Evolutionary conservation across 1,140 invertebrate genomes (phyloP).

Genomic region (Aplysia californica): DNA sequence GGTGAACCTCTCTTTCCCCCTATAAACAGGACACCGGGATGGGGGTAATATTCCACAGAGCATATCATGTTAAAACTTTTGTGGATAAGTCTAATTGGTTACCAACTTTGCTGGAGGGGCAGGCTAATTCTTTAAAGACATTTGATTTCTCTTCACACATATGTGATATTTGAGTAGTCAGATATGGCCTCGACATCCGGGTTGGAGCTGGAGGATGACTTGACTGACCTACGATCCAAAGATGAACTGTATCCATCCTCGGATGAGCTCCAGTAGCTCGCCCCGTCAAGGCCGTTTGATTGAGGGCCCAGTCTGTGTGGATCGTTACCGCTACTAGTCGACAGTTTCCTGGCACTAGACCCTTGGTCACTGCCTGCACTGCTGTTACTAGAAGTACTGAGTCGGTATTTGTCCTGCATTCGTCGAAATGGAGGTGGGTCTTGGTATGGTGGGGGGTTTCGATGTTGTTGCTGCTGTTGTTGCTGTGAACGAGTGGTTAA

Average conservation of each 20-base stretch:
- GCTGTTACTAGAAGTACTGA: slow-evolving; percentile 45
- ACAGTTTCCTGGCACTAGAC: not conserved
- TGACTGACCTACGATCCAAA: not conserved
- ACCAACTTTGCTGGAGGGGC: too few relatives aligned
- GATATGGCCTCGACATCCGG: not conserved
- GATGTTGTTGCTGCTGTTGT: not conserved
- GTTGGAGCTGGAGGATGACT: not conserved
- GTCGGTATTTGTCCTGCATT: slow-evolving; percentile 32
- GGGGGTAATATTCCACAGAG: too few relatives aligned
- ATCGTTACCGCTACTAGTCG: not conserved
- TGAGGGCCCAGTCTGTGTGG: slow-evolving; percentile 7
- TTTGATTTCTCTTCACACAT: too few relatives aligned
- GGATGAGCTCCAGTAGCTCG: not conserved
- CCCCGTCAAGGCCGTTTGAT: not conserved
- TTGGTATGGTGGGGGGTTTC: slow-evolving; percentile 44
- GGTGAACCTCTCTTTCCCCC: too few relatives aligned
- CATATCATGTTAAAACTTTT: too few relatives aligned
- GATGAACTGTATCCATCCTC: slow-evolving; percentile 13
- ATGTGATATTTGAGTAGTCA: slow-evolving; percentile 13
- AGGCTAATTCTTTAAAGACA: too few relatives aligned
- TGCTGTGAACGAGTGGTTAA: too few relatives aligned
- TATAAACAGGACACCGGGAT: too few relatives aligned
- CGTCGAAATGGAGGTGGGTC: slow-evolving; percentile 47
- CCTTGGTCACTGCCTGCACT: slow-evolving; percentile 36
- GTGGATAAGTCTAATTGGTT: too few relatives aligned